A percentile compares a stretch with the other conserved stretches of the same genome.
phyloP scores from a whole-genome alignment of 2,888 invertebrate species.

The Metopia argyrocephala region DNA sequence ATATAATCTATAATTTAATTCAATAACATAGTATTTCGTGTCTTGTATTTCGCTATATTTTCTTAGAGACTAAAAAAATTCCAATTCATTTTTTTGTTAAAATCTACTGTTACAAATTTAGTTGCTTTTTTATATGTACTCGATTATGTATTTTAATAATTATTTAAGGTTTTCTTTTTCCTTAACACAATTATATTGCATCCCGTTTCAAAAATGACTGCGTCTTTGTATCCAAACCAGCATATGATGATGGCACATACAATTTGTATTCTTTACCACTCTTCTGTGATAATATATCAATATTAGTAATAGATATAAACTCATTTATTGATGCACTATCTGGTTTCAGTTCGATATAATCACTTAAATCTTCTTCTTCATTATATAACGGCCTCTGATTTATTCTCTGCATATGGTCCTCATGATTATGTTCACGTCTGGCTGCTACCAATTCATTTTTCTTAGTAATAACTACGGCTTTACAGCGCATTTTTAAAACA shows the following conservation, averaged over 20 bases:
- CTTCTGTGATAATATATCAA: slow-evolving; percentile 74
- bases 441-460: slow-evolving; percentile 73
- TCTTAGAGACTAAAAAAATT: not conserved
- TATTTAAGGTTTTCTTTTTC: not conserved
- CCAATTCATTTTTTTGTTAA: not conserved
- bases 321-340: slow-evolving; percentile 75
- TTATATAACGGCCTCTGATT: slow-evolving; percentile 75
- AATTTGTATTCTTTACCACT: slow-evolving; percentile 75
- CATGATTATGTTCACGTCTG: slow-evolving; percentile 76
- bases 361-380: slow-evolving; percentile 76
- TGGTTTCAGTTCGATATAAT: slow-evolving; percentile 76
- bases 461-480: slow-evolving; percentile 78
- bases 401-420: slow-evolving; percentile 74
- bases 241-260: slow-evolving; percentile 71
- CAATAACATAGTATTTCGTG: too few relatives aligned
- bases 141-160: too few relatives aligned
- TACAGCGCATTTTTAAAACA: slow-evolving; percentile 77
- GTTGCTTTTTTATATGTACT: too few relatives aligned
- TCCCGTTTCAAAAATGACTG: slow-evolving; percentile 27
- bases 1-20: too few relatives aligned
- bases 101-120: not conserved
- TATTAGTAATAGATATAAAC: slow-evolving; percentile 72
- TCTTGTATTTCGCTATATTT: too few relatives aligned
- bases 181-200: slow-evolving; percentile 10
- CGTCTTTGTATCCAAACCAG: slow-evolving; percentile 41